A percentile compares a stretch with the other conserved stretches of the same genome.
phyloP scores from a whole-genome alignment of 2,113 vertebrate genomes.

The Chauna torquata region DNA sequence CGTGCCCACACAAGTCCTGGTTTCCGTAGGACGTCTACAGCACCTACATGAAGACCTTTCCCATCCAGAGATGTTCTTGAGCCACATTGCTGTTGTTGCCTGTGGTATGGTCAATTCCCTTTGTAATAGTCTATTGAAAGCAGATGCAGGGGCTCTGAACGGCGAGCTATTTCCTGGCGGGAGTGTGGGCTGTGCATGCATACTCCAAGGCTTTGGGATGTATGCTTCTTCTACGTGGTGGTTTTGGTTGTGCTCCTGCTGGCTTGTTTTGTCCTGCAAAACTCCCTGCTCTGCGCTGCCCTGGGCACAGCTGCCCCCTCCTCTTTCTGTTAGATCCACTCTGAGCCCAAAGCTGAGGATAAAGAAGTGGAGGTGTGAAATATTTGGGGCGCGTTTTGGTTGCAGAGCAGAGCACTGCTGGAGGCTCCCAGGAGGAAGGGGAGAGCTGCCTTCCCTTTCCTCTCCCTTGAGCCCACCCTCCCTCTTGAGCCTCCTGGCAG shows the following conservation, averaged over 20 bases:
- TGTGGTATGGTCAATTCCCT: neutral
- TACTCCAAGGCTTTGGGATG: neutral
- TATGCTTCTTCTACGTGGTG: neutral
- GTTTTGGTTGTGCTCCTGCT: neutral
- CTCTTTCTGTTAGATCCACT: rapidly evolving
- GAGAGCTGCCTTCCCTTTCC: neutral
- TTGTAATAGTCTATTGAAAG: conserved; percentile 14
- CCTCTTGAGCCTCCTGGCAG: neutral
- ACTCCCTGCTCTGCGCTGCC: neutral
- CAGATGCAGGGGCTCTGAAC: conserved; percentile 9
- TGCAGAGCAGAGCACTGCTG: neutral
- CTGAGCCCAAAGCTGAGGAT: neutral
- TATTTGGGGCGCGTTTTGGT: neutral
- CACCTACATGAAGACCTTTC: neutral
- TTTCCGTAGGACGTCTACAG: neutral
- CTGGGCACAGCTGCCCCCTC: neutral
- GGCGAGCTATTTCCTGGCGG: neutral
- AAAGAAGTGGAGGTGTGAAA: neutral
- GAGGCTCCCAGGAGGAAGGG: neutral
- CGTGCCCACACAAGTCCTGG: rapidly evolving
- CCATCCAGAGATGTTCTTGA: neutral
- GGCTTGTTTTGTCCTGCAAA: rapidly evolving
- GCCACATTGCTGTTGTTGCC: neutral
- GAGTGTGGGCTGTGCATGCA: neutral
- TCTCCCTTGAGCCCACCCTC: neutral